Evolutionary conservation across 2,113 vertebrate species (phyloP), one percentile per base, ranked within the genome.

Genomic region (Leucosticte australis): DNA sequence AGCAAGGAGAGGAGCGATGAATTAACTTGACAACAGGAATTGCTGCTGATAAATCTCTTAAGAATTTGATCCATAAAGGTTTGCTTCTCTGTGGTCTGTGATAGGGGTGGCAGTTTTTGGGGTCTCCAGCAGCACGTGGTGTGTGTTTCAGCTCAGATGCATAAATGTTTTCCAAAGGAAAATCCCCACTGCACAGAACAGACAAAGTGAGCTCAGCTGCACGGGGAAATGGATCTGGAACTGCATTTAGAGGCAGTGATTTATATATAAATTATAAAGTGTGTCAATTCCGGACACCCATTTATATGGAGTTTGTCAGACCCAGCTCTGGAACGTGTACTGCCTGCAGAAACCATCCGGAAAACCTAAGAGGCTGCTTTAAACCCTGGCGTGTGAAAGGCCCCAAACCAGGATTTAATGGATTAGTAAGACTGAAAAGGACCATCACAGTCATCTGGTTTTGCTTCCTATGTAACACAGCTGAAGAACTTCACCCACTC

Each of bases 401-500:
- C 79, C 92, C 90, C 95, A 95, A 88, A 90, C 82, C 60, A 78
- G 93, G 87, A 86, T 94, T 97, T 96, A 93, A 87, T 78, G 88
- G 94, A 96, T 91, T 93, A 93, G 82, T 64, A 53, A 52, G 47
- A 75, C 93, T 93, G 85, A 88, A 95, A 95, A 88, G 75, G 92
- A 96, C 90, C 76, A 96, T 95, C 90, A 56, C 30, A 73, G 89
- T 90, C 82, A 95, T 88, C 90, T 92, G 87, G 93, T 56, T 94
- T 92, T 91, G 68, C 84, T 95, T 95, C 92, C 91, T 70, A 17
- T 64, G 83, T 75, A 95, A 89, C 79, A 93, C 80, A 96, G 93
- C 83, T 90, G 90, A 97, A 90, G 93, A 92, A 88, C 85, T 86
- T 96, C 94, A 96, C 86, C 92, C 88, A 86, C 82, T 94, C 85